Evolutionary conservation across 2,113 vertebrate genomes (phyloP).

Genomic region (Mohoua ochrocephala): DNA sequence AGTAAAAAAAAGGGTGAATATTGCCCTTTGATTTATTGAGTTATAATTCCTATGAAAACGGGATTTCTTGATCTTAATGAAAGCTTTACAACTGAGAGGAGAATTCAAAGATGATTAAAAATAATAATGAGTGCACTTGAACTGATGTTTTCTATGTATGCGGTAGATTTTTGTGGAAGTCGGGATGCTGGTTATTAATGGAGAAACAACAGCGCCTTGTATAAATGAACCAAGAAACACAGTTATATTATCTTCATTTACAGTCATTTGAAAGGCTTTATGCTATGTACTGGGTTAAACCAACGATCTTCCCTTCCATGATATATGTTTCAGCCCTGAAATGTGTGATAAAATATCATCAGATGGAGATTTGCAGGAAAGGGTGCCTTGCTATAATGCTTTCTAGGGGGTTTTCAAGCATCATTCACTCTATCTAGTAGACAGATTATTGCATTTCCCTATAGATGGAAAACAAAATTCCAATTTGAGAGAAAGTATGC

Average conservation of each 20-base stretch:
- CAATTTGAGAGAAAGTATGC: background rate
- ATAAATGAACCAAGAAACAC: background rate
- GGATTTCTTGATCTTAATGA: background rate
- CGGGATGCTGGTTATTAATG: background rate
- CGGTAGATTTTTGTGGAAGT: background rate
- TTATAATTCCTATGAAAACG: background rate
- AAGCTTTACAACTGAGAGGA: background rate
- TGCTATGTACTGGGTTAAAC: background rate
- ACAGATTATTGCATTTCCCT: slow-evolving; percentile 11
- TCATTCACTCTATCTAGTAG: background rate
- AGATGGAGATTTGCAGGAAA: background rate
- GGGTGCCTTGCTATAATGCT: background rate
- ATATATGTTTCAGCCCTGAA: background rate
- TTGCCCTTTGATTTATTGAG: slow-evolving; percentile 36
- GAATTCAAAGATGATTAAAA: background rate
- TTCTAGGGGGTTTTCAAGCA: slow-evolving; percentile 34
- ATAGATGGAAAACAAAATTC: slow-evolving; percentile 35
- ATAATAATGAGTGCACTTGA: background rate
- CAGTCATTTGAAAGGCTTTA: background rate
- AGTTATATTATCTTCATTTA: background rate
- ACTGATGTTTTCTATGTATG: background rate
- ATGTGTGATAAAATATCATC: background rate
- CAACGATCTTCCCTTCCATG: background rate
- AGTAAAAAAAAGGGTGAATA: background rate
- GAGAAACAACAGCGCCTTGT: background rate